Base-by-base conservation (phyloP, 2,888 invertebrate species). In the Leptothorax acervorum region DNA sequence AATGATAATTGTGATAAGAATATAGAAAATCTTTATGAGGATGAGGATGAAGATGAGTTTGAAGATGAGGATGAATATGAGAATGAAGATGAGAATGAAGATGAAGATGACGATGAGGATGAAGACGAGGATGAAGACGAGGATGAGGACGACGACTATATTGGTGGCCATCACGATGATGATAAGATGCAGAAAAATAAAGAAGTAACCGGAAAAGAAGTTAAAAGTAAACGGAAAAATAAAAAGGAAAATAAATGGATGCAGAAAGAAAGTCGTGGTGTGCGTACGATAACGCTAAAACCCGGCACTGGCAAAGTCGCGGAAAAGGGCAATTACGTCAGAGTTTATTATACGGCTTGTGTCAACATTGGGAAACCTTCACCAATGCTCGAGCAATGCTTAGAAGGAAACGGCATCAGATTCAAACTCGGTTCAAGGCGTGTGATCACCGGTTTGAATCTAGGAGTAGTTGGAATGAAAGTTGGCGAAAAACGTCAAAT, bases 401-500 rank as follows among this genome's bases (percentile, higher is more conserved):
- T 95, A 51, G 96, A 96, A 89, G 98, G 98, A 0, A 96, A 97
- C 31, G 98, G 98, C 1, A 98, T 98, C 95, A 97, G 97, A 94
- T 99, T 99, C 95, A 96, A 96, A 39, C 95, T 99, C n/a, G 99
- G 99, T 0, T 96, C 96, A 70, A 97, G 97, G 87, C 42, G 0
- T 42, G 98, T 99, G 94, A 99, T 99, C 0, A 98, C 99, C 93
- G 99, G 98, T 18, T 99, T 98, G 99, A 99, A 99, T 93, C 95
- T 97, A 55, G 99, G 98, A 74, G 95, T 99, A 23, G 95, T 95
- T 60, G 99, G 99, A 73, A 99, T 99, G 99, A 98, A 98, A 95
- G 97, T 98, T 84, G 99, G 99, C 51, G 99, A 99, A 90, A 98
- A 98, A 95, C 96, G 99, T 93, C 97, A 96, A 92, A 96, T 99